These are phyloP conservation scores for Icerya purchasi DNA, from an alignment of 2,888 invertebrate species.

Conservation along the genomic window DNA sequence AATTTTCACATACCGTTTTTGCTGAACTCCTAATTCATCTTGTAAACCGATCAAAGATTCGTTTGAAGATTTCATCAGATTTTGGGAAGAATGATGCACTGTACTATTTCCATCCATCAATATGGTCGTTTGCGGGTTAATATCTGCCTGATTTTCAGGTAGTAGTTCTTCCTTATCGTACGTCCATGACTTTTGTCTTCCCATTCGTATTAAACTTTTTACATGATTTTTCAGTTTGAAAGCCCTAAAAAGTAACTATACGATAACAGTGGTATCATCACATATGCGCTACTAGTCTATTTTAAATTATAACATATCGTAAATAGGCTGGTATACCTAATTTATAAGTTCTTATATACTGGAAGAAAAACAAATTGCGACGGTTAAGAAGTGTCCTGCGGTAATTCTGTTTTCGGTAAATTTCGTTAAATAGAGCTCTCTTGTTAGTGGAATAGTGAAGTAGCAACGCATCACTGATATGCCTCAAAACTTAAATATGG, in stretches of 20 bases:
- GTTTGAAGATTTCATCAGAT: conserved; percentile 16
- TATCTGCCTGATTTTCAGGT: conserved; percentile 13
- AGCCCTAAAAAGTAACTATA: conserved; percentile 1
- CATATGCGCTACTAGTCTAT: no score
- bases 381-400: no score
- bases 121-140: not conserved
- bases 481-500: no score
- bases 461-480: no score
- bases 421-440: no score
- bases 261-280: no score
- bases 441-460: no score
- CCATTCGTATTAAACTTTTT: conserved; percentile 19
- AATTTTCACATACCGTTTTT: not conserved
- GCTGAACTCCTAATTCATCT: not conserved
- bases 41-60: conserved; percentile 17
- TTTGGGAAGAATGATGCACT: not conserved
- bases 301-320: no score
- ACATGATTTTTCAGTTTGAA: conserved; percentile 20
- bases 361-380: no score
- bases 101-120: not conserved
- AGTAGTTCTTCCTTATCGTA: conserved; percentile 16
- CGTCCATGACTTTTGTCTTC: conserved; percentile 16
- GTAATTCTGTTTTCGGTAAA: no score
- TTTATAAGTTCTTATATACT: no score
- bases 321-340: no score